Conservation (phyloP, 2,888 invertebrate genomes). For the Pseudococcus jackbeardsleyi region DNA sequence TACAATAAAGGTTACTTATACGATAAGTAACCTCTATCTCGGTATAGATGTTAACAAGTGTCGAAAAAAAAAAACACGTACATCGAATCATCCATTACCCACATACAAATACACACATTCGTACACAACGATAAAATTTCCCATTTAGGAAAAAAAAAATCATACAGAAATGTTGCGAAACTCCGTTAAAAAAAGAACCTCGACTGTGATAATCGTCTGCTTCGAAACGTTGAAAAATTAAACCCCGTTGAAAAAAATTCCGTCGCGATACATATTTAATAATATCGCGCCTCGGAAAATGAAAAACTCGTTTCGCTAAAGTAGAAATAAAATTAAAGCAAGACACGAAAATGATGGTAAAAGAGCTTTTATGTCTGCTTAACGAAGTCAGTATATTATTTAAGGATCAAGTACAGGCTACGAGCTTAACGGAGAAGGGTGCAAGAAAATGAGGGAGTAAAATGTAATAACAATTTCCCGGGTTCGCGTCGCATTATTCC, state of each 20-base stretch:
- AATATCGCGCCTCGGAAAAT: conserved; percentile 42
- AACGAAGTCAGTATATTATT: conserved; percentile 65
- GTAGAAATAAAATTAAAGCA: conserved; percentile 65
- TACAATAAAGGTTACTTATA: conserved; percentile 18
- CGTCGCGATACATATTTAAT: conserved; percentile 57
- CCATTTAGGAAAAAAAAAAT: not conserved
- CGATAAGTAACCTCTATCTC: conserved; percentile 9
- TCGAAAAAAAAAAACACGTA: not conserved
- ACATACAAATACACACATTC: not conserved
- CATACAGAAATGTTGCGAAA: not conserved
- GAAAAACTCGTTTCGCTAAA: conserved; percentile 64
- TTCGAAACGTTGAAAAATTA: conserved; percentile 35
- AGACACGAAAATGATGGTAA: conserved; percentile 65
- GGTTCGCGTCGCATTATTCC: conserved; percentile 64
- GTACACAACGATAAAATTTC: not conserved
- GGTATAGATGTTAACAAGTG: conserved; percentile 55
- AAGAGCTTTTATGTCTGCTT: conserved; percentile 65
- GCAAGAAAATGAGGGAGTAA: conserved; percentile 65
- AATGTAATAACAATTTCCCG: conserved; percentile 65
- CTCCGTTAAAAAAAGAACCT: not conserved
- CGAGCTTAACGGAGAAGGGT: conserved; percentile 63
- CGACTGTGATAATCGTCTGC: not conserved
- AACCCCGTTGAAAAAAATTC: conserved; percentile 25
- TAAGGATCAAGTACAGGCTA: conserved; percentile 65
- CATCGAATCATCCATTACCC: conserved; percentile 11